Base-by-base conservation (phyloP, 2,888 invertebrate species). In the Lycophotia porphyrea region DNA sequence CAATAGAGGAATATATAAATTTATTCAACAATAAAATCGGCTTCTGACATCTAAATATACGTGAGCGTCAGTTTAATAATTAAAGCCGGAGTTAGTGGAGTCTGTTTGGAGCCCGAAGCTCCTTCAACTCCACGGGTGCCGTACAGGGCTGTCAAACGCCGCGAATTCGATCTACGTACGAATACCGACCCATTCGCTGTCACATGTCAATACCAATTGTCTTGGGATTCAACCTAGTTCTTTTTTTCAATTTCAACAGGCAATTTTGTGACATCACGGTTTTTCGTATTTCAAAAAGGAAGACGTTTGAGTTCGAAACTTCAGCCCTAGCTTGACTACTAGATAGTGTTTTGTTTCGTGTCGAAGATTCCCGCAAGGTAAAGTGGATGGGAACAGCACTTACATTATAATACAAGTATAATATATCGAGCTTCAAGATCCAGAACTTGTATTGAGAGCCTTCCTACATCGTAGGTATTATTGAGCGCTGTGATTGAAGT, bases 1-100 rank as follows among this genome's bases (percentile, higher is more conserved):
- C 0, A n/a, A 24, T 18, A 66, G 60, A 49, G 27, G 63, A 81
- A 70, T 55, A 63, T 81, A 75, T 78, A 67, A 81, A 87, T 85
- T 83, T 64, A 77, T 76, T 78, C 65, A 74, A 76, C 72, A 87
- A 84, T 80, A 74, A 72, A 84, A 87, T 80, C 69, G 72, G 67
- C 71, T 81, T 78, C 78, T 83, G 81, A 84, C 72, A 82, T 82
- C 80, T 85, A 82, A 80, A 80, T 77, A 74, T 82, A 80, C 74
- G 81, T 84, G 76, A 84, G 86, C 88, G 85, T 89, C 87, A 90
- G 86, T 92, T 93, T 93, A 94, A 94, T 93, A 94, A 94, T 93
- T 94, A 92, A 93, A 92, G 88, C 86, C 84, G 82, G 87, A 89
- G 87, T 88, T 88, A 87, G 88, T 88, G 79, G 78, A 88, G 88